These are phyloP conservation scores for Trissolcus basalis DNA, from an alignment of 1,140 invertebrate species.

Conservation along the genomic window DNA sequence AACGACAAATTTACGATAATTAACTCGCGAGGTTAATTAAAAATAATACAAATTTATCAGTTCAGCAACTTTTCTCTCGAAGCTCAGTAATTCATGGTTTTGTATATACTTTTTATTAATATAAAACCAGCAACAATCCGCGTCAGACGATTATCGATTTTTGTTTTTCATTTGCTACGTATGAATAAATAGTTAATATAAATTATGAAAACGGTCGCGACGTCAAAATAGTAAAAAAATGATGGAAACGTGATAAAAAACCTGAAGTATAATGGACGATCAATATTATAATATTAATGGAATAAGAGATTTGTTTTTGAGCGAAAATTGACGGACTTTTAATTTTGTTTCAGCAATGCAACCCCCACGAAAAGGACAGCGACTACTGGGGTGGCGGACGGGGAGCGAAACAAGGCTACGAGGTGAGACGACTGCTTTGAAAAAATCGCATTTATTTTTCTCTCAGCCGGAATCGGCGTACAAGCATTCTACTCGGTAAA, in stretches of 20 bases:
- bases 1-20: conserved; percentile 18
- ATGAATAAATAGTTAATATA: too few relatives aligned
- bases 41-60: conserved; percentile 32
- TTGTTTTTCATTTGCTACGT: too few relatives aligned
- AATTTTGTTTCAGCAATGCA: conserved; percentile 77
- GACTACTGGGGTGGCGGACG: conserved; percentile 76
- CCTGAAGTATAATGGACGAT: too few relatives aligned
- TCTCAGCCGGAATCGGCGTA: conserved; percentile 34
- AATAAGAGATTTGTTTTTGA: neutral
- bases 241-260: neutral
- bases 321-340: conserved; percentile 31
- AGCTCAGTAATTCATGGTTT: too few relatives aligned
- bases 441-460: conserved; percentile 52
- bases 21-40: conserved; percentile 20
- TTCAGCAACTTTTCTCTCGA: conserved; percentile 21
- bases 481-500: conserved; percentile 72
- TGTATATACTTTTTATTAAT: too few relatives aligned
- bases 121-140: too few relatives aligned
- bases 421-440: conserved; percentile 69
- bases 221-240: neutral
- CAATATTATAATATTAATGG: neutral
- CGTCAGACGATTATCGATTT: too few relatives aligned
- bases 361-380: conserved; percentile 77
- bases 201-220: neutral
- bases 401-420: conserved; percentile 78